phyloP scores from a whole-genome alignment of 2,113 vertebrate genomes.

The Terrapene triunguis region DNA sequence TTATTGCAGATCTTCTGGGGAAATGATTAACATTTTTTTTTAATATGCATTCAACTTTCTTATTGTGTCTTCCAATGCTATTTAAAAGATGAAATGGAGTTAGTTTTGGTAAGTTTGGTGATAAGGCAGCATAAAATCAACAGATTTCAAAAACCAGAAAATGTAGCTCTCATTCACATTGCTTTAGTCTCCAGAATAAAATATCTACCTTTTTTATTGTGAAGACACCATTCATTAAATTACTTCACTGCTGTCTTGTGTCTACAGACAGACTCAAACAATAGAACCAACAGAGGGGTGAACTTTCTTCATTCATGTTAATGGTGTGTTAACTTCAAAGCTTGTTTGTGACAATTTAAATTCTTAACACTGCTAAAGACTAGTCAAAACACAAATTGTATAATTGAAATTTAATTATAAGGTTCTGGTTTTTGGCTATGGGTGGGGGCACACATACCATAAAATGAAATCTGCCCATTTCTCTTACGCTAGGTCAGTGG shows the following conservation, averaged over 20 bases:
- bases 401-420: neutral
- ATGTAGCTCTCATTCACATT: fast-evolving
- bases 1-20: neutral
- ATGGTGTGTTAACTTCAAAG: slow-evolving; percentile 23
- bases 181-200: neutral
- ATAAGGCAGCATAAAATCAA: neutral
- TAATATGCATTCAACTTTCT: neutral
- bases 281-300: neutral
- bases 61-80: neutral
- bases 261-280: neutral
- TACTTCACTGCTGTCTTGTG: neutral
- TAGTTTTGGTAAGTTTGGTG: neutral
- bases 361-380: slow-evolving; percentile 8
- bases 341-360: slow-evolving; percentile 35
- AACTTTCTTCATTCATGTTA: slow-evolving; percentile 10
- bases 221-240: slow-evolving; percentile 1
- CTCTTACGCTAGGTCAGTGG: neutral
- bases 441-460: neutral
- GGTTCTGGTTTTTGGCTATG: neutral
- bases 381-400: slow-evolving; percentile 1
- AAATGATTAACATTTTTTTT: neutral
- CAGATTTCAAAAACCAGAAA: neutral
- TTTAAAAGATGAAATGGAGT: slow-evolving; percentile 13
- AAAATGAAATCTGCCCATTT: slow-evolving; percentile 12
- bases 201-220: neutral